These are phyloP conservation scores for Amphiprion percula DNA, from an alignment of 2,113 vertebrate species.

Conservation along the genomic window DNA sequence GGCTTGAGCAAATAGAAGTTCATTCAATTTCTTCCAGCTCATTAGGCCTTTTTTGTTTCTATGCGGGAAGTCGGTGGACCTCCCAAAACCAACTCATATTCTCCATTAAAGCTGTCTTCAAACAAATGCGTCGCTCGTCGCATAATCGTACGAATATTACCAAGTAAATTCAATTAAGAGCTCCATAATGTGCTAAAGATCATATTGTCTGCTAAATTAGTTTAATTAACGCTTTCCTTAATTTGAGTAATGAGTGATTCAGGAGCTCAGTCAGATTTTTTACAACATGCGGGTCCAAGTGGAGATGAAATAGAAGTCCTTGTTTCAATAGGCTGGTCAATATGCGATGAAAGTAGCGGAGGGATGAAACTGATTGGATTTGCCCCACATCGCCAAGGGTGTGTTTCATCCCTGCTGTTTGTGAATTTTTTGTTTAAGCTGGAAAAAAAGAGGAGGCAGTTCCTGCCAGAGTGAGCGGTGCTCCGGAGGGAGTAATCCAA, in stretches of 20 bases:
- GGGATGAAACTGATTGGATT: slow-evolving; percentile 65
- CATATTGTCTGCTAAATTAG: slow-evolving; percentile 51
- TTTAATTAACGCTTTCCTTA: slow-evolving; percentile 58
- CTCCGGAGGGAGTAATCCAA: slow-evolving; percentile 50
- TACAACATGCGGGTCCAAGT: slow-evolving; percentile 38
- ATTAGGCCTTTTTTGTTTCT: slow-evolving; percentile 59
- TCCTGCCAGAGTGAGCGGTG: slow-evolving; percentile 29
- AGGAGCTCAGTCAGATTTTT: slow-evolving; percentile 45
- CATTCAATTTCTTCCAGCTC: slow-evolving; percentile 75
- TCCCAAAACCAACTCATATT: slow-evolving; percentile 16
- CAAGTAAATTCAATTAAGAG: slow-evolving; percentile 65
- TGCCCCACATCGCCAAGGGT: slow-evolving; percentile 9
- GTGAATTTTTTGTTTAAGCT: slow-evolving; percentile 41
- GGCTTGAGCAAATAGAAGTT: slow-evolving; percentile 72
- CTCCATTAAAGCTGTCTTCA: slow-evolving; percentile 60
- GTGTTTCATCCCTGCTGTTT: slow-evolving; percentile 48
- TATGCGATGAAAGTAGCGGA: slow-evolving; percentile 29
- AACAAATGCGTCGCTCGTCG: slow-evolving; percentile 35
- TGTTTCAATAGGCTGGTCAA: slow-evolving; percentile 28
- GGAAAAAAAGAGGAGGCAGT: not conserved
- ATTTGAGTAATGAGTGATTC: slow-evolving; percentile 42
- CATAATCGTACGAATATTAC: slow-evolving; percentile 40
- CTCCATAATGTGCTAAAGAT: slow-evolving; percentile 43
- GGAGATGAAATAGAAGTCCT: slow-evolving; percentile 30
- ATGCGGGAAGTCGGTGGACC: slow-evolving; percentile 45